Conservation (phyloP, 1,140 invertebrate species). For the Temnothorax nylanderi region DNA sequence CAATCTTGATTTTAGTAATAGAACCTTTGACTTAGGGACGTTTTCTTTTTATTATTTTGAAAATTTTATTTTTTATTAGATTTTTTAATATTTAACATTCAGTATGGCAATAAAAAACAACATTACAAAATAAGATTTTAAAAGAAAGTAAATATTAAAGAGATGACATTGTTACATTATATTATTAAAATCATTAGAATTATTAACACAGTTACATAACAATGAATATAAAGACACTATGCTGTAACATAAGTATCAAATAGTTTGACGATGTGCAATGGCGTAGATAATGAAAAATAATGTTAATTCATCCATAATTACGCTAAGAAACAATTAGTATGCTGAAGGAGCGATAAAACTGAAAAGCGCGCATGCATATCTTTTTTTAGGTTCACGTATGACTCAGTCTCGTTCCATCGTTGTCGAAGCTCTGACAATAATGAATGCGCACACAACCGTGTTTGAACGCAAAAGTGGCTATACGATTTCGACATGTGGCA, state of each 20-base stretch:
- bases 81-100: neutral
- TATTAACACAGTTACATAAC: neutral
- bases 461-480: constrained; percentile 82
- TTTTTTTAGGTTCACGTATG: constrained; percentile 71
- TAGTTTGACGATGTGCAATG: neutral
- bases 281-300: neutral
- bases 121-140: neutral
- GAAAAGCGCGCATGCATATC: neutral
- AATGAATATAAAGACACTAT: neutral
- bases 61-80: neutral
- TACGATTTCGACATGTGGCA: constrained; percentile 83
- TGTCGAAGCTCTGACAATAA: constrained; percentile 79
- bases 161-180: neutral
- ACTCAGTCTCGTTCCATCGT: constrained; percentile 76
- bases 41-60: neutral
- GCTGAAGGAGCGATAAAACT: neutral
- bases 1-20: neutral
- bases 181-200: neutral
- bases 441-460: constrained; percentile 81
- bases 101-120: too few species aligned
- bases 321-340: neutral
- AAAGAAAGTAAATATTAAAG: neutral
- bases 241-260: neutral
- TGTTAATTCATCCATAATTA: neutral
- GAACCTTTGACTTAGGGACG: neutral